A percentile compares a stretch with the other conserved stretches of the same genome.
Evolutionary conservation across 1,140 invertebrate genomes (phyloP).

Genomic region (Rhizoglyphus robini): DNA sequence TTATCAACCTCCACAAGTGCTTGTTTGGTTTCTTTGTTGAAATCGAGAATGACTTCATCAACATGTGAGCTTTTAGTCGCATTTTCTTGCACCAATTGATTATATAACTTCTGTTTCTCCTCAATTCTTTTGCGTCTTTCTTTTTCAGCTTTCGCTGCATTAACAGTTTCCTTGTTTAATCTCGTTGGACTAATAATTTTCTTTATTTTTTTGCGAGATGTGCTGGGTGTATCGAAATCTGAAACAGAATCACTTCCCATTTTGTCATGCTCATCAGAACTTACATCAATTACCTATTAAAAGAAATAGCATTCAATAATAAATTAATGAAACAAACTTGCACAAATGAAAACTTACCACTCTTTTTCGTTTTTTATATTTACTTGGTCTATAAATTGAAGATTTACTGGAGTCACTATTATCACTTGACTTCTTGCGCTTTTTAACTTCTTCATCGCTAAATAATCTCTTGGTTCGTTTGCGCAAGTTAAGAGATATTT

Average conservation of each 20-base stretch:
- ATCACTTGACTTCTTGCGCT: neutral
- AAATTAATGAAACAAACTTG: too few species aligned
- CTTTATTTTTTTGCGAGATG: slow-evolving; percentile 12
- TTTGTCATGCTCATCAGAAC: neutral
- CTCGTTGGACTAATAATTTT: neutral
- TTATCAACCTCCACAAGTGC: slow-evolving; percentile 63
- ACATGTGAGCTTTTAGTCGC: neutral
- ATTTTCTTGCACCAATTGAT: slow-evolving; percentile 12
- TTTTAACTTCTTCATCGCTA: neutral
- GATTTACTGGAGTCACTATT: neutral
- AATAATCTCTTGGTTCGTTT: neutral
- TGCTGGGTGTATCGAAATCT: neutral
- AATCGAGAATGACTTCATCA: slow-evolving; percentile 54
- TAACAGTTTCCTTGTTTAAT: slow-evolving; percentile 45
- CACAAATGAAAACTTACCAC: slow-evolving; percentile 2
- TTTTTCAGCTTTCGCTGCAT: slow-evolving; percentile 73
- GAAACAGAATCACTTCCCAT: neutral
- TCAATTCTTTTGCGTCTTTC: slow-evolving; percentile 51
- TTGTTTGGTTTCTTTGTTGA: slow-evolving; percentile 66
- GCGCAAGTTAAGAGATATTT: neutral
- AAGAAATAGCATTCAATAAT: too few species aligned
- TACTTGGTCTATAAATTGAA: neutral
- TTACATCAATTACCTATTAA: neutral
- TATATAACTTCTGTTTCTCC: slow-evolving; percentile 26
- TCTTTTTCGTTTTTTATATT: slow-evolving; percentile 7